Evolutionary conservation across 2,797 vertebrate species (phyloP).

Genomic region (Cephalopachus bancanus): DNA sequence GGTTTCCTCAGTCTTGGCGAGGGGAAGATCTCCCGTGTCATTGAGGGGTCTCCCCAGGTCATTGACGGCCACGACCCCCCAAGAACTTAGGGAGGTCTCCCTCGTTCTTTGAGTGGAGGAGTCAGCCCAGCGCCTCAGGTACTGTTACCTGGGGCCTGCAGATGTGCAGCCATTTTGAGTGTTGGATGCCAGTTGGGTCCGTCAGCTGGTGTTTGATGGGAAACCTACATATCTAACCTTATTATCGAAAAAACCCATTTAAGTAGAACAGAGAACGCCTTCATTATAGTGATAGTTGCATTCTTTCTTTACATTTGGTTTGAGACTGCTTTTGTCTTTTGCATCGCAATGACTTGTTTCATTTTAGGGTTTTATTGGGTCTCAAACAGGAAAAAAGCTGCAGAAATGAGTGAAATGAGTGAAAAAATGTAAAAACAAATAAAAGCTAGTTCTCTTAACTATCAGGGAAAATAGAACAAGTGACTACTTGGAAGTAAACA

Average conservation of each 20-base stretch:
- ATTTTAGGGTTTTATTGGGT: neutral
- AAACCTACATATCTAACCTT: neutral
- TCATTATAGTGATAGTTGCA: neutral
- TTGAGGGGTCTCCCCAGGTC: neutral
- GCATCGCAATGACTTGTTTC: conserved; percentile 23
- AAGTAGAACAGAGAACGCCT: conserved; percentile 3
- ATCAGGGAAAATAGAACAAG: neutral
- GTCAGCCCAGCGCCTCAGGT: conserved; percentile 20
- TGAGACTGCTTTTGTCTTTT: conserved; percentile 27
- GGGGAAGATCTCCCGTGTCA: neutral
- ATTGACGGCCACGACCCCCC: neutral
- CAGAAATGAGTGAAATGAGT: conserved; percentile 44
- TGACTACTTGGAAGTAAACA: neutral
- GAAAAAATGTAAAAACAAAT: conserved; percentile 2
- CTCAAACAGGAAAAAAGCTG: conserved; percentile 14
- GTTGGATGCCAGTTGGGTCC: conserved; percentile 33
- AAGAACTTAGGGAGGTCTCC: neutral
- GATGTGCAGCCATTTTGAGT: conserved; percentile 80
- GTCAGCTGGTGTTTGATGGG: conserved; percentile 9
- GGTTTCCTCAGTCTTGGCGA: neutral
- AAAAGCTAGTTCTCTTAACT: neutral
- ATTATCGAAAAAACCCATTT: neutral
- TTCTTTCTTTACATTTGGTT: neutral
- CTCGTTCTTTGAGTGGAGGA: neutral
- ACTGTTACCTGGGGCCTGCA: conserved; percentile 46